Conservation (phyloP, 2,888 invertebrate genomes). For the Ryuthela nishihirai region DNA sequence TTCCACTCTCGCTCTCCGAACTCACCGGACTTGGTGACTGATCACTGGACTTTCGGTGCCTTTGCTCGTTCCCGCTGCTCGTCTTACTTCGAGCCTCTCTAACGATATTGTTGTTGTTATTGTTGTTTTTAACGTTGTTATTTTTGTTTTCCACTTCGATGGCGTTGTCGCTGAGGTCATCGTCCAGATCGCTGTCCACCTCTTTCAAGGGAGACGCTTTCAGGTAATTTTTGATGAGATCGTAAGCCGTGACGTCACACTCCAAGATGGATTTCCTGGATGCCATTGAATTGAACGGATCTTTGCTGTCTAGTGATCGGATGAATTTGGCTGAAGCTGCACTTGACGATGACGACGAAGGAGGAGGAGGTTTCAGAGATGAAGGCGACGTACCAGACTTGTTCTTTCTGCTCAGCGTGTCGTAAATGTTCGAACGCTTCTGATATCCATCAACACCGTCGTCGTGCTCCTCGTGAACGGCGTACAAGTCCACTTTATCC, state of each 20-base stretch:
- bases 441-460: conserved; percentile 1
- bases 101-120: no score
- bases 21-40: conserved; percentile 29
- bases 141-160: conserved; percentile 8
- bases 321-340: conserved; percentile 13
- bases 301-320: conserved; percentile 20
- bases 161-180: conserved; percentile 28
- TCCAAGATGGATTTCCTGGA: conserved; percentile 42
- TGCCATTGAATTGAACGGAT: conserved; percentile 26
- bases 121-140: background rate
- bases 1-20: conserved; percentile 32
- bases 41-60: no score
- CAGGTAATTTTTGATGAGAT: conserved; percentile 27
- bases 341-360: conserved; percentile 2
- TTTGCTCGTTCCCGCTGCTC: no score
- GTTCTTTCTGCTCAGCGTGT: conserved; percentile 15
- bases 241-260: conserved; percentile 41
- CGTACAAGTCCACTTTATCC: conserved; percentile 31
- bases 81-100: no score
- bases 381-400: conserved; percentile 13
- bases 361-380: conserved; percentile 11
- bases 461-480: conserved; percentile 26
- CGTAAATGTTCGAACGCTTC: conserved; percentile 18
- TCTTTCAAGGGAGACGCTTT: conserved; percentile 31
- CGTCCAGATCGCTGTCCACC: conserved; percentile 24